Conservation (phyloP, 2,113 vertebrate genomes). For the Symphodus melops region DNA sequence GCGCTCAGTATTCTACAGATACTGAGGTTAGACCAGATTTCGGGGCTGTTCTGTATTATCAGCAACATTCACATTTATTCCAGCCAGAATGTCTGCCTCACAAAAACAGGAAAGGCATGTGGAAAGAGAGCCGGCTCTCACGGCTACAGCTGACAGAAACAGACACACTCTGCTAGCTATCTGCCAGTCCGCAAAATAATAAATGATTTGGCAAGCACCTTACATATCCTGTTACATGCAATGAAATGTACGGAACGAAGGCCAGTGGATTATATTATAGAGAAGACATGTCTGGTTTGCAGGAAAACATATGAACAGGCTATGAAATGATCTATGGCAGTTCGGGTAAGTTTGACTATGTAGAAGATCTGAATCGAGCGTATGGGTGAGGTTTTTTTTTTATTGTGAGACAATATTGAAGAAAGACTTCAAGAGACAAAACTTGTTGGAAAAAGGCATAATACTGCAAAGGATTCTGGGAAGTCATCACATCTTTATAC, state of each 20-base stretch:
- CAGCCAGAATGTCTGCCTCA: conserved; percentile 14
- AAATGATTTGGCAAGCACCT: background rate
- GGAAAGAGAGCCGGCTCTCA: conserved; percentile 45
- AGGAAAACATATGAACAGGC: conserved; percentile 2
- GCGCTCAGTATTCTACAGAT: too few relatives aligned
- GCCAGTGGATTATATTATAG: background rate
- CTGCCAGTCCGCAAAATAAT: background rate
- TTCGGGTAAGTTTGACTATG: background rate
- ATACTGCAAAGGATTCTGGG: background rate
- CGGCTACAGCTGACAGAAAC: conserved; percentile 6
- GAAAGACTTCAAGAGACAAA: background rate
- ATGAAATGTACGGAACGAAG: conserved; percentile 33
- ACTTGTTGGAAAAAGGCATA: background rate
- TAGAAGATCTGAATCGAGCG: background rate
- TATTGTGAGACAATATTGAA: too few relatives aligned
- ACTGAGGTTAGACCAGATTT: conserved; percentile 15
- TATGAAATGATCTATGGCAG: background rate
- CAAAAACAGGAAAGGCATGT: conserved; percentile 74
- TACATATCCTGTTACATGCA: conserved; percentile 2
- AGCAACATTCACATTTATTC: conserved; percentile 19
- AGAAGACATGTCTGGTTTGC: conserved; percentile 20
- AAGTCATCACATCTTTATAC: background rate
- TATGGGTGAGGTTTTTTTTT: background rate
- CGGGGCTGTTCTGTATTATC: conserved; percentile 1
- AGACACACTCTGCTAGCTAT: background rate